Base-by-base conservation (phyloP, 2,797 vertebrate species). In the Garrulus glandarius region DNA sequence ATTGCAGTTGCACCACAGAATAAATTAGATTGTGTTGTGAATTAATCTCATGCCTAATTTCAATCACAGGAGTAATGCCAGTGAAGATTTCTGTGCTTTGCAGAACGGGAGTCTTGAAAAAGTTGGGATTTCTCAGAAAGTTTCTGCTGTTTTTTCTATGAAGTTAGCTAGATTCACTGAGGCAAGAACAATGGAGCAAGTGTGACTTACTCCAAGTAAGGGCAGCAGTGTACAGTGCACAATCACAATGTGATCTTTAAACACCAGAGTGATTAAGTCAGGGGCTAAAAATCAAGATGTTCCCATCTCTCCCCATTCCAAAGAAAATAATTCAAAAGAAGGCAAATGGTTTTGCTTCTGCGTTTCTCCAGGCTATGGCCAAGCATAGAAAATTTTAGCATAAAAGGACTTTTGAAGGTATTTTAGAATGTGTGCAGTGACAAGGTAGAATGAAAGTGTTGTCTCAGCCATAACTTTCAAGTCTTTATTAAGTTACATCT, bases 401-500 rank as follows among this genome's bases (percentile, higher is more conserved):
- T 63, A 49, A 44, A 87, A 47, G 30, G 24, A 60, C 39, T 80
- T 87, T 20, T 60, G 32, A 86, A 87, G 32, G 22, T 91, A 30
- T 84, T 90, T 74, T 77, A 80, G 53, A 68, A 46, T 46, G 39
- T 74, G n/a, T 4, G 2, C 60, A 90, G 52, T 89, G 88, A 77
- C 81, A 86, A 88, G 64, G 89, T 60, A 92, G 52, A 92, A 87
- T 43, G n/a, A 47, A 93, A 90, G 49, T 67, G 52, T 84, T 9
- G 4, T 78, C 55, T 88, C 77, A 92, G 74, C 41, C 14, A 10
- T 87, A 84, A 65, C 52, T 79, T 79, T 80, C 30, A 60, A 84
- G 53, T 79, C 83, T 90, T 93, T 92, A 86, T 76, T 67, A 82
- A 89, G 84, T 76, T 94, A 49, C 56, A 74, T 76, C 70, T 90